Evolutionary conservation across 2,797 vertebrate species (phyloP).

Genomic region (Pogoniulus pusillus): DNA sequence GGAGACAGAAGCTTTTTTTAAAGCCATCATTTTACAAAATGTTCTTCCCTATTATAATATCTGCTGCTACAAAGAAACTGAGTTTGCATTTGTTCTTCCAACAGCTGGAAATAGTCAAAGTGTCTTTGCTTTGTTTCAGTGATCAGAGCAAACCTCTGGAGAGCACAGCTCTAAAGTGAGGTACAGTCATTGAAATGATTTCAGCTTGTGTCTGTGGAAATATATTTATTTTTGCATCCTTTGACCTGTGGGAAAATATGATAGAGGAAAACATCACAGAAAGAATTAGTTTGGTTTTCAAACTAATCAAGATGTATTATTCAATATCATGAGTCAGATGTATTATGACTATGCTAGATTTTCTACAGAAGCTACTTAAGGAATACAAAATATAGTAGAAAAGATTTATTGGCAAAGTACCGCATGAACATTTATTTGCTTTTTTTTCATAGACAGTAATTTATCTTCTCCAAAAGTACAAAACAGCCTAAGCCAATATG

Average conservation of each 20-base stretch:
- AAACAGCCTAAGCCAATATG: not conserved
- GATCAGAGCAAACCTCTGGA: not conserved
- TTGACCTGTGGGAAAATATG: slow-evolving; percentile 69
- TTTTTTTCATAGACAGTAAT: not conserved
- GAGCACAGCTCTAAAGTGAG: slow-evolving; percentile 45
- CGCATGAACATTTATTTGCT: not conserved
- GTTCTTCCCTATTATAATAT: not conserved
- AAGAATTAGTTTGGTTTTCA: slow-evolving; percentile 33
- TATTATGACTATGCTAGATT: not conserved
- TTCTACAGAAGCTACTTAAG: not conserved
- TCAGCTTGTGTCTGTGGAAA: slow-evolving; percentile 58
- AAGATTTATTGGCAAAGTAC: not conserved
- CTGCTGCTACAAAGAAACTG: not conserved
- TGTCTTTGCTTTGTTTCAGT: not conserved
- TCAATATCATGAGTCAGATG: slow-evolving; percentile 34
- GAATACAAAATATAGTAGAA: not conserved
- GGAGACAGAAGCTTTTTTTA: not conserved
- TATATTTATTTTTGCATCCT: slow-evolving; percentile 66
- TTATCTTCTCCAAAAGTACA: not conserved
- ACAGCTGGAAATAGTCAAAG: not conserved
- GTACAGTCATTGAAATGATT: slow-evolving; percentile 37
- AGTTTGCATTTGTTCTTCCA: not conserved
- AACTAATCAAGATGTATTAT: slow-evolving; percentile 40
- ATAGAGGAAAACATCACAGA: not conserved
- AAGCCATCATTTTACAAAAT: not conserved